A percentile compares a stretch with the other conserved stretches of the same genome.
Evolutionary conservation across 1,140 invertebrate species (phyloP).

Genomic region (Andrena cerasifolii): DNA sequence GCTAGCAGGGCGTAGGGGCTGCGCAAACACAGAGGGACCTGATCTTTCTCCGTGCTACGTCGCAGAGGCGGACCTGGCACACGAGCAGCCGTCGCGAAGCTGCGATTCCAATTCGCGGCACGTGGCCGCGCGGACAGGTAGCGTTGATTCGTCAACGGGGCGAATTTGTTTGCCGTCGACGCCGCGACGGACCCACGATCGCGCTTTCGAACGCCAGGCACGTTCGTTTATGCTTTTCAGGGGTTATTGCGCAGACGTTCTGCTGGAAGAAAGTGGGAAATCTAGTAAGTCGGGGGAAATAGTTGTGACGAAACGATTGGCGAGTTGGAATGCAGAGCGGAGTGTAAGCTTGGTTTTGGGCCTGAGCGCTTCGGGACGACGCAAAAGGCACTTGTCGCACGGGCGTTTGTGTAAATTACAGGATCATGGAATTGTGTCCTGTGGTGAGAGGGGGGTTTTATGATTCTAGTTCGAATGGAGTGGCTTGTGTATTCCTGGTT

Average conservation of each 20-base stretch:
- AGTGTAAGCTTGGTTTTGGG: conserved; percentile 14
- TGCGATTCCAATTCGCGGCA: conserved; percentile 16
- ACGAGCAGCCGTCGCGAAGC: background rate
- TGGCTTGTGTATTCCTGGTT: too few relatives aligned
- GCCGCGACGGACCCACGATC: background rate
- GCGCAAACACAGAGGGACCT: background rate
- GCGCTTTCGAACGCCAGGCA: background rate
- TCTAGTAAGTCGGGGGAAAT: too few relatives aligned
- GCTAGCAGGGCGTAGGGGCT: too few relatives aligned
- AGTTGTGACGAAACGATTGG: too few relatives aligned
- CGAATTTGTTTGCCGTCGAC: background rate
- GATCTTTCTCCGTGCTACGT: background rate
- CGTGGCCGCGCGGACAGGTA: background rate
- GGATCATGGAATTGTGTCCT: too few relatives aligned
- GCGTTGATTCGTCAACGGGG: background rate
- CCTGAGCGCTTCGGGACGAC: background rate
- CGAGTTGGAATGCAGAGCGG: too few relatives aligned
- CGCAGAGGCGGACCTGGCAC: too few relatives aligned
- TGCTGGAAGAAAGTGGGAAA: too few relatives aligned
- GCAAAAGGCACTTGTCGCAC: background rate
- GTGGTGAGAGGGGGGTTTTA: too few relatives aligned
- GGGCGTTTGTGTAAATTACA: background rate
- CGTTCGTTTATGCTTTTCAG: too few relatives aligned
- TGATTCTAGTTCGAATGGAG: too few relatives aligned
- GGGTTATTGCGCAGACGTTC: too few relatives aligned